These are phyloP conservation scores for Lasius fuliginosus DNA, from an alignment of 2,888 invertebrate species.

Conservation along the genomic window DNA sequence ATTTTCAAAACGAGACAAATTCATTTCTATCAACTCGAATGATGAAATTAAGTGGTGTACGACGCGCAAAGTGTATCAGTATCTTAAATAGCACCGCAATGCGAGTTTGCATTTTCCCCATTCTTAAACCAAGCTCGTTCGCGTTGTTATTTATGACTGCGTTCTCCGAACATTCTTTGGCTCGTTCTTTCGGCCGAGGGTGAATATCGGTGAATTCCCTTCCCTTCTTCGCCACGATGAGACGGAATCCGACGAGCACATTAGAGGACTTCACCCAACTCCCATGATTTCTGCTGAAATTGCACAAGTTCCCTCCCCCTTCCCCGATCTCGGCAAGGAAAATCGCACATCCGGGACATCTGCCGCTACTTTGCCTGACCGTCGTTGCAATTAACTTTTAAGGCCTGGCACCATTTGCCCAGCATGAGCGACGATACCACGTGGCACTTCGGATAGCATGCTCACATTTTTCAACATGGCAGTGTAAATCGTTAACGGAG, in stretches of 20 bases:
- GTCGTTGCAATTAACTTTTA: constrained; percentile 74
- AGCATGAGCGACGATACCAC: constrained; percentile 10
- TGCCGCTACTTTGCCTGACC: constrained; percentile 65
- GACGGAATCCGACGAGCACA: constrained; percentile 30
- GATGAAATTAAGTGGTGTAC: background rate
- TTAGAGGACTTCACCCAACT: constrained; percentile 64
- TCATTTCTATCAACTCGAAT: background rate
- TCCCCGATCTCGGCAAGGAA: constrained; percentile 53
- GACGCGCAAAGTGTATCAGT: constrained; percentile 3
- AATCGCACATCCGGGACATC: constrained; percentile 74
- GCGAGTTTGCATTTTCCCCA: background rate
- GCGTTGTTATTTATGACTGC: constrained; percentile 35
- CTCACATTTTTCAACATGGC: constrained; percentile 43
- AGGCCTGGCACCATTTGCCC: constrained; percentile 59
- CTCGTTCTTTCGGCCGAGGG: constrained; percentile 31
- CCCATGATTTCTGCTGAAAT: constrained; percentile 69
- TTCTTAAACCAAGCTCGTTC: background rate
- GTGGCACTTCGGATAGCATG: constrained; percentile 24
- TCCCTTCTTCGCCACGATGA: constrained; percentile 20
- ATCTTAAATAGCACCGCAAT: background rate
- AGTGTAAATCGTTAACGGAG: background rate
- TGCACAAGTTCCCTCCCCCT: constrained; percentile 60
- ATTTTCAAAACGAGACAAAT: background rate
- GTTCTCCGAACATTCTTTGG: constrained; percentile 56
- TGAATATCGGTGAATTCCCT: constrained; percentile 4